Percentiles rank a stretch among this genome's conserved stretches.
These are phyloP conservation scores for Yoshiicerus persimilis DNA, from an alignment of 1,140 invertebrate species.

Conservation along the genomic window DNA sequence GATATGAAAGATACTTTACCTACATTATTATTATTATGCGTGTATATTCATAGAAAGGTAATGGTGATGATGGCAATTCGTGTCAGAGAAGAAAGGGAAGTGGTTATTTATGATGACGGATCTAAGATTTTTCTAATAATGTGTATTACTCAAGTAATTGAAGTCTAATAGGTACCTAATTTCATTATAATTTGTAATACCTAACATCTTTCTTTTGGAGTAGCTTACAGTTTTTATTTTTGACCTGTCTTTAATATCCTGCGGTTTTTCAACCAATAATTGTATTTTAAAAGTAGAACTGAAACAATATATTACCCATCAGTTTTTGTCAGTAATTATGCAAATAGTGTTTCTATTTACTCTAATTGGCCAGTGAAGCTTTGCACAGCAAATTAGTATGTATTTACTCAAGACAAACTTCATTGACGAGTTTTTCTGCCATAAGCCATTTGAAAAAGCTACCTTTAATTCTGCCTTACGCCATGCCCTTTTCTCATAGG, in stretches of 20 bases:
- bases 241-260: too few species aligned
- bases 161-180: neutral
- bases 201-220: too few species aligned
- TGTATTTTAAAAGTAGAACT: too few species aligned
- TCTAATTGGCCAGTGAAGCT: neutral
- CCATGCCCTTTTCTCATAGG: neutral
- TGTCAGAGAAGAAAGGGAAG: neutral
- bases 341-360: neutral
- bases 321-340: too few species aligned
- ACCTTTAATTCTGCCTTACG: neutral
- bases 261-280: too few species aligned
- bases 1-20: neutral
- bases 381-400: neutral
- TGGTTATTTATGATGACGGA: neutral
- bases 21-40: neutral
- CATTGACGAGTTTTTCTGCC: neutral
- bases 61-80: constrained; percentile 12
- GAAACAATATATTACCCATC: too few species aligned
- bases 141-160: neutral
- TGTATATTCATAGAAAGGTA: neutral
- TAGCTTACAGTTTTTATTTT: too few species aligned
- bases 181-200: neutral
- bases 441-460: neutral
- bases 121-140: neutral
- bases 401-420: neutral